These are phyloP conservation scores for Ophion obscuratus DNA, from an alignment of 2,888 invertebrate species.

Conservation along the genomic window DNA sequence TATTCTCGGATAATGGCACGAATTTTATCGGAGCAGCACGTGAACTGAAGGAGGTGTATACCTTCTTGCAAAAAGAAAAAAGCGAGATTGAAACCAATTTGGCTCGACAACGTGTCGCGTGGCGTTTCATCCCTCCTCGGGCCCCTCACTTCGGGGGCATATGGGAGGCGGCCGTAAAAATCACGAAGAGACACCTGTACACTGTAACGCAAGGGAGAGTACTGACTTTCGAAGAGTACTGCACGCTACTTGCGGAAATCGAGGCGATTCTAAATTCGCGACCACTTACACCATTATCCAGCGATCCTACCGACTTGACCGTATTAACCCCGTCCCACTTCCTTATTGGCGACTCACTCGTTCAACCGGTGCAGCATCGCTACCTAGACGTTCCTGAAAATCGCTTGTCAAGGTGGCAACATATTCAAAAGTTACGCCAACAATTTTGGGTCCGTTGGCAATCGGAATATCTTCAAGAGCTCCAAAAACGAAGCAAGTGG, in stretches of 20 bases:
- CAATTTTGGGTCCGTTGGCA: constrained; percentile 65
- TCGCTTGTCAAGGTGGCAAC: constrained; percentile 68
- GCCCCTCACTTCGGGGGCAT: constrained; percentile 36
- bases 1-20: constrained; percentile 77
- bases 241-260: constrained; percentile 29
- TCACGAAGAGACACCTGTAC: constrained; percentile 5
- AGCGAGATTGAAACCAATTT: constrained; percentile 20
- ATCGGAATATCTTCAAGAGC: constrained; percentile 60
- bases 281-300: constrained; percentile 34
- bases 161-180: constrained; percentile 27
- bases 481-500: constrained; percentile 44
- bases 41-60: constrained; percentile 38
- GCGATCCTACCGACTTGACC: constrained; percentile 9
- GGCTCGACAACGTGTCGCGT: constrained; percentile 27
- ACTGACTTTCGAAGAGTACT: constrained; percentile 33
- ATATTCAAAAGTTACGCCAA: constrained; percentile 64
- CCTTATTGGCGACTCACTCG: constrained; percentile 54
- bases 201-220: constrained; percentile 17
- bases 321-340: constrained; percentile 42
- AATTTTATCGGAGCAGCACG: constrained; percentile 77
- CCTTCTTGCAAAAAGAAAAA: constrained; percentile 13
- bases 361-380: constrained; percentile 34
- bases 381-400: constrained; percentile 46
- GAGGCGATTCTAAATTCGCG: constrained; percentile 31
- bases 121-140: constrained; percentile 45